A percentile compares a stretch with the other conserved stretches of the same genome.
phyloP scores from a whole-genome alignment of 2,797 vertebrate species.

The Sebastes nivosus region DNA sequence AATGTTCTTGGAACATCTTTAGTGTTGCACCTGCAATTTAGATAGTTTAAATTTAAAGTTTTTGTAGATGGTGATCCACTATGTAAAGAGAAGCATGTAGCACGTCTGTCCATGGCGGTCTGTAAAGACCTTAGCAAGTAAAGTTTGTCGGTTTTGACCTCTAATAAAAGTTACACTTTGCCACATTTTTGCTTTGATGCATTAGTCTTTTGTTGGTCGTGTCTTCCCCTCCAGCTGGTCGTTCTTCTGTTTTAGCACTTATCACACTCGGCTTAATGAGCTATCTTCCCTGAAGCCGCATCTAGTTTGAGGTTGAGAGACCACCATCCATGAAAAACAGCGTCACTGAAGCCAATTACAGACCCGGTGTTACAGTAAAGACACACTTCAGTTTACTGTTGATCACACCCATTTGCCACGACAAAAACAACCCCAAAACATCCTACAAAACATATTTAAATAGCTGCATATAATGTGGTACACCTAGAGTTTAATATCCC shows the following conservation, averaged over 20 bases:
- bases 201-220: background rate
- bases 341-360: background rate
- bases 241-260: background rate
- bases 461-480: background rate
- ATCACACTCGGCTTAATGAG: background rate
- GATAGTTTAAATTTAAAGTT: background rate
- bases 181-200: background rate
- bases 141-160: background rate
- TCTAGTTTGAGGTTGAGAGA: background rate
- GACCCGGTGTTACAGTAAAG: background rate
- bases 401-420: background rate
- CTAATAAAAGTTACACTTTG: background rate
- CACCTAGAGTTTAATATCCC: no score
- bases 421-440: background rate
- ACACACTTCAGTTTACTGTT: background rate
- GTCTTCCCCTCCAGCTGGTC: background rate
- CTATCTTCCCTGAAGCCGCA: background rate
- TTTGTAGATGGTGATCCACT: background rate
- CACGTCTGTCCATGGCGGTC: no score
- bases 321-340: background rate
- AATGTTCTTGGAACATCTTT: no score
- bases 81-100: no score
- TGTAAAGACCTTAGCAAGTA: background rate
- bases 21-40: background rate
- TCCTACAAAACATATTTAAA: background rate